Base-by-base conservation (phyloP, 2,888 invertebrate genomes). In the Drosophila picticornis region DNA sequence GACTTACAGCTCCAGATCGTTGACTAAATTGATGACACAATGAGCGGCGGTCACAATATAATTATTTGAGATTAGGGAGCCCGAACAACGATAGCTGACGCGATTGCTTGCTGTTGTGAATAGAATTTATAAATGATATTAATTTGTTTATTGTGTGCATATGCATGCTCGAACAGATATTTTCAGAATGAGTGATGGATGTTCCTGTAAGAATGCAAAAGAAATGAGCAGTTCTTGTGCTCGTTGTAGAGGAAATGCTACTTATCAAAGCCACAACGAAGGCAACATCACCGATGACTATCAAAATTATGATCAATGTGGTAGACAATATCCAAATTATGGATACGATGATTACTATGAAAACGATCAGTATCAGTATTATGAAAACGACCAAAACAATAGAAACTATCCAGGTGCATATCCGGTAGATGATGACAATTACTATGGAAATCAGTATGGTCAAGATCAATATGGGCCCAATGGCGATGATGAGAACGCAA, bases 31-130 rank as follows among this genome's bases (percentile, higher is more conserved):
- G 1, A 94, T 91, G 1, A 95, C 94, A 80, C 95, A 95, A 81
- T 95, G 95, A 0, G 95, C 95, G 4, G 95, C 95, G 0, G 95
- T 95, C 66, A 95, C 83, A 34, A 95, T 93, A 79, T 95, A 95
- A 83, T 93, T 92, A 66, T 94, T 91, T 51, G 92, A 94, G 68
- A 95, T 95, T 1, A 95, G 93, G 0, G 95, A 94, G 10, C 95
- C 95, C 11, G 93, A 92, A 68, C 93, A 93, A 51, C 93, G 90
- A 73, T 93, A 93, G 56, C 91, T 92, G n/a, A 93, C 84, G 11
- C 86, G 83, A 70, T 84, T 81, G 69, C 67, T 91, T 43, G 87
- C 91, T 92, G 66, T 40, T 92, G 62, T 34, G 9, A 46, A 55
- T 31, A 40, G 2, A 53, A 68, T 32, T 16, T 9, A 16, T 25